These are phyloP conservation scores for Syritta pipiens DNA, from an alignment of 2,888 invertebrate genomes.

Conservation along the genomic window DNA sequence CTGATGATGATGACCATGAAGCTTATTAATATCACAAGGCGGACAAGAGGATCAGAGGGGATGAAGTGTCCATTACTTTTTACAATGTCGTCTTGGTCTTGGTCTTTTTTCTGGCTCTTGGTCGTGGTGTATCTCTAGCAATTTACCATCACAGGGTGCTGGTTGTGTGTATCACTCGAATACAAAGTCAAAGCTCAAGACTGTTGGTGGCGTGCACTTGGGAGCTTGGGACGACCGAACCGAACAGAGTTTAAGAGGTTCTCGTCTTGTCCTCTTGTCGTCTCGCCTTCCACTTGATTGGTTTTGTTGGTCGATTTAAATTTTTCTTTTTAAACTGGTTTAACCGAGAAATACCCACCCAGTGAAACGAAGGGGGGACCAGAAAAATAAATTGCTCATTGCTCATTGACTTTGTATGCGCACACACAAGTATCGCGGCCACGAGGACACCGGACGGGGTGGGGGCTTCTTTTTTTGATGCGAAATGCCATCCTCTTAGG, in stretches of 20 bases:
- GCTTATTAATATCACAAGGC: constrained; percentile 20
- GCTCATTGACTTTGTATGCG: constrained; percentile 41
- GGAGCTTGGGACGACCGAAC: background rate
- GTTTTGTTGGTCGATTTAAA: constrained; percentile 61
- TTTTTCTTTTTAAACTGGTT: constrained; percentile 64
- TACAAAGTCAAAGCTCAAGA: constrained; percentile 52
- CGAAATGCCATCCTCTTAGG: constrained; percentile 42
- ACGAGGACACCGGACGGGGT: constrained; percentile 4
- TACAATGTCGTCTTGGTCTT: constrained; percentile 42
- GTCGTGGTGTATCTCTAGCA: background rate
- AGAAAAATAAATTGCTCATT: constrained; percentile 49
- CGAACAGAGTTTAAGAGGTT: constrained; percentile 23
- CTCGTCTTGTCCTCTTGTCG: constrained; percentile 3
- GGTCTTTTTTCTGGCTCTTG: constrained; percentile 6
- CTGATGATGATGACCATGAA: constrained; percentile 47
- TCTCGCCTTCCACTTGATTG: constrained; percentile 57
- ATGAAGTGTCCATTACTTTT: constrained; percentile 50
- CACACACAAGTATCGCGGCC: constrained; percentile 12
- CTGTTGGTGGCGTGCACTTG: constrained; percentile 2
- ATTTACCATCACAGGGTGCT: constrained; percentile 27
- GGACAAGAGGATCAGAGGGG: constrained; percentile 17
- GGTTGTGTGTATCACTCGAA: constrained; percentile 23
- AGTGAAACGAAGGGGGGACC: constrained; percentile 39
- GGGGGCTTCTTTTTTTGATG: background rate
- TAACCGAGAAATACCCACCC: constrained; percentile 21